Percentiles rank a stretch among this genome's conserved stretches.
Conservation (phyloP, 2,888 invertebrate genomes). For the Polydrusus tereticollis region DNA sequence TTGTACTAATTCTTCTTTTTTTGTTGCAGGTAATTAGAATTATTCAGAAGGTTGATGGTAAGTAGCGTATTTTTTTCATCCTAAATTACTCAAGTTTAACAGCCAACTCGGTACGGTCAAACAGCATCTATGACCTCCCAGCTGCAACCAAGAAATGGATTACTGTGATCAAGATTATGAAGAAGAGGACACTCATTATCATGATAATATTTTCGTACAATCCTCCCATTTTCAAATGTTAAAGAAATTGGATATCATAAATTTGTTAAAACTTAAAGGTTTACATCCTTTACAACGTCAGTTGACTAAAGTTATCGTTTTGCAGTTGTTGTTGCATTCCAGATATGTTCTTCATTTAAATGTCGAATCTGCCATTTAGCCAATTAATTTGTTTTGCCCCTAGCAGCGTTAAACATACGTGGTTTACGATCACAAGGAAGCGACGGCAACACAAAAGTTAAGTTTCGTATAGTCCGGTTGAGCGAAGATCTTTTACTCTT, state of each 20-base stretch:
- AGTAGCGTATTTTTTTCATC: no score
- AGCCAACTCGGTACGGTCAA: no score
- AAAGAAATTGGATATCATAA: constrained; percentile 26
- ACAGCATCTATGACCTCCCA: no score
- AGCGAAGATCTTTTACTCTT: not conserved
- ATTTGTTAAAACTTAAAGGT: constrained; percentile 33
- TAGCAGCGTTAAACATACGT: constrained; percentile 47
- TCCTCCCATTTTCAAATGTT: not conserved
- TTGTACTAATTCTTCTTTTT: no score
- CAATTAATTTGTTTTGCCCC: constrained; percentile 49
- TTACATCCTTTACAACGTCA: constrained; percentile 42
- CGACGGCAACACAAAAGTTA: constrained; percentile 2
- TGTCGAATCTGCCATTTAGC: constrained; percentile 48
- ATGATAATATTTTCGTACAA: no score
- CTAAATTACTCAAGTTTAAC: no score
- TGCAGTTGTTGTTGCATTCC: constrained; percentile 25
- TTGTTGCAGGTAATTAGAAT: no score
- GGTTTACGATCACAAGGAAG: constrained; percentile 44
- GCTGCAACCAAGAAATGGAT: no score
- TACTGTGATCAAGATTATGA: no score
- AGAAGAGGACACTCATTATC: no score
- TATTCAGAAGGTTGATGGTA: no score
- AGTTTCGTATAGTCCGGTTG: constrained; percentile 2
- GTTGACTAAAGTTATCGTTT: constrained; percentile 40
- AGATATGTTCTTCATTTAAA: constrained; percentile 46